Conservation (phyloP, 2,888 invertebrate species). For the Luffia ferchaultella region DNA sequence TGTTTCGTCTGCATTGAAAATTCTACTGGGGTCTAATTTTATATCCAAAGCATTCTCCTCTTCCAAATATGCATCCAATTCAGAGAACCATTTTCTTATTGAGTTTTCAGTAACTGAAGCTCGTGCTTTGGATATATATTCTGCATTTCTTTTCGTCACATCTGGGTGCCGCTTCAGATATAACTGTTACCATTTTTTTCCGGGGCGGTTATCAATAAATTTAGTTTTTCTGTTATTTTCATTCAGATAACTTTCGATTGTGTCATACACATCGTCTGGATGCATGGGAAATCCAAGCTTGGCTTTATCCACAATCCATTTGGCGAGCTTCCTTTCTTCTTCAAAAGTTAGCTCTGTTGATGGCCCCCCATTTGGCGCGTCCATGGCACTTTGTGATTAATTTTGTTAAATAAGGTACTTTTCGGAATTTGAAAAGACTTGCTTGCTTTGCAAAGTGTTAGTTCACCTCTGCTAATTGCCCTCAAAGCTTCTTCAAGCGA, state of each 20-base stretch:
- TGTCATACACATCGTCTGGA: constrained; percentile 9
- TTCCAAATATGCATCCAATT: constrained; percentile 2
- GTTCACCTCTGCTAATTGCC: background rate
- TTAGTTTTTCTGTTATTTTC: constrained; percentile 9
- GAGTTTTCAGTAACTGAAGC: constrained; percentile 13
- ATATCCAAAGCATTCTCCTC: background rate
- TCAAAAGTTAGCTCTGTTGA: constrained; percentile 2
- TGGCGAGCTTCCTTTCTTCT: constrained; percentile 9
- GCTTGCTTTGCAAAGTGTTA: constrained; percentile 6
- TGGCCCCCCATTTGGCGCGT: constrained; percentile 10
- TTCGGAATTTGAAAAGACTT: constrained; percentile 11
- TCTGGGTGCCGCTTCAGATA: constrained; percentile 12
- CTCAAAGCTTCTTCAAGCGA: background rate
- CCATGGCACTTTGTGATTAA: constrained; percentile 10
- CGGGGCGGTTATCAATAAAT: constrained; percentile 7
- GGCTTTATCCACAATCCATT: constrained; percentile 7
- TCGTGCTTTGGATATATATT: constrained; percentile 12
- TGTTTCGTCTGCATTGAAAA: background rate
- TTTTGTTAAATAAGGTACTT: constrained; percentile 10
- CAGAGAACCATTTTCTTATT: constrained; percentile 11
- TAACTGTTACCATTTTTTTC: constrained; percentile 10
- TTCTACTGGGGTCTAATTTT: background rate
- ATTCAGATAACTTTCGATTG: no score
- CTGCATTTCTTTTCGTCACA: constrained; percentile 7
- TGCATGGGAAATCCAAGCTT: constrained; percentile 8